Percentiles rank a stretch among this genome's conserved stretches.
phyloP scores from a whole-genome alignment of 2,113 vertebrate genomes.

The Pollimyrus isidori region DNA sequence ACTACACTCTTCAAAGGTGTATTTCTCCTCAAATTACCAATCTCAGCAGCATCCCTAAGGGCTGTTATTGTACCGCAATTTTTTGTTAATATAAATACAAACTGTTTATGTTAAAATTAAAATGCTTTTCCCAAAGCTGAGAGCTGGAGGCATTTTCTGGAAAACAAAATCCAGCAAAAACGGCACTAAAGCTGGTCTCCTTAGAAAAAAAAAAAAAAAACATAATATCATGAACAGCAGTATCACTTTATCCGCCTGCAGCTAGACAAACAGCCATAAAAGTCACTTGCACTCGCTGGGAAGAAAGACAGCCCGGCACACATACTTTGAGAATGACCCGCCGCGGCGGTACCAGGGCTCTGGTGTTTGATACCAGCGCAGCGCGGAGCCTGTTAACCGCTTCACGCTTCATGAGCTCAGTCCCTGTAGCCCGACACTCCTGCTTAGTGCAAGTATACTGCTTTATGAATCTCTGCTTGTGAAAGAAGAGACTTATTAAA shows the following conservation, averaged over 20 bases:
- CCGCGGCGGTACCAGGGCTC: background rate
- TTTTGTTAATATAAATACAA: background rate
- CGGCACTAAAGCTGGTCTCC: background rate
- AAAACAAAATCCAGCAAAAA: constrained; percentile 3
- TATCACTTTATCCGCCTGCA: background rate
- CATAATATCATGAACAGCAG: background rate
- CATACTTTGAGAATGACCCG: background rate
- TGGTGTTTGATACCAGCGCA: background rate
- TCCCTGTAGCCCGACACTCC: background rate
- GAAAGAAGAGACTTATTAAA: background rate
- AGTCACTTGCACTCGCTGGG: constrained; percentile 10
- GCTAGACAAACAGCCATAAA: constrained; percentile 20
- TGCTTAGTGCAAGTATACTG: background rate
- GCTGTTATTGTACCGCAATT: background rate
- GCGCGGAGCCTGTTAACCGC: background rate
- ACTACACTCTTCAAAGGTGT: background rate
- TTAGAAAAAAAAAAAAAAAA: background rate
- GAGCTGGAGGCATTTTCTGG: background rate
- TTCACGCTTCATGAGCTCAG: background rate
- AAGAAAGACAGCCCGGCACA: background rate
- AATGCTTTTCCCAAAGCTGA: background rate
- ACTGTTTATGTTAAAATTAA: background rate
- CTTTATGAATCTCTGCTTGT: background rate
- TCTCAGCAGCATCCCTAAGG: background rate
- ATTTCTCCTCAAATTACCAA: background rate